Base-by-base conservation (phyloP, 2,113 vertebrate genomes). In the Syngnathoides biaculeatus region DNA sequence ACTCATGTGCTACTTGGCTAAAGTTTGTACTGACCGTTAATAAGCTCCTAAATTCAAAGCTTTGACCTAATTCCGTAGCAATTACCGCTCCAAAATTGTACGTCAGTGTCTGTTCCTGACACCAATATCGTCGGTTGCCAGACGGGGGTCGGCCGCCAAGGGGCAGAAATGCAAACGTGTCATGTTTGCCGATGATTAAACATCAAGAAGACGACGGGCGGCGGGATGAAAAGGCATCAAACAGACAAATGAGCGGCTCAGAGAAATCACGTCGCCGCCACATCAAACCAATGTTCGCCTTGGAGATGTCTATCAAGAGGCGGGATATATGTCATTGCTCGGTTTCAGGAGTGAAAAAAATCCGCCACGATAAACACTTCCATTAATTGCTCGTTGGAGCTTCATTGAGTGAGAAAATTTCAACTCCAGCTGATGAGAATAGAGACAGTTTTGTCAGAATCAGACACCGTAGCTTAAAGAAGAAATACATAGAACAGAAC, bases 241-340 rank as follows among this genome's bases (percentile, higher is more conserved):
- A 38, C 45, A 50, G 45, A 65, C 63, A 64, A 48, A 64, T n/a
- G 45, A 64, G 63, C 63, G 27, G 43, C 62, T 64, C 20, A 1
- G 39, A 61, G 22, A 61, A 61, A 61, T 61, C 45, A 50, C 63
- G 19, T 65, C 19, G 20, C 27, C 5, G 45, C 45, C 47, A 30
- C 47, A 65, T 65, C 47, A 65, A 65, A 52, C 47, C 39, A 50
- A 2, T 8, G 43, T 30, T 64, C 24, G 62, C 42, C 62, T 64
- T 48, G 45, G 45, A 64, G 62, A 64, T 65, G 45, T 48, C 45
- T 50, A 65, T 65, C 63, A 35, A 65, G 26, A 50, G 45, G 26
- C 24, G 58, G 20, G 45, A 48, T 65, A 13, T 7, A 50, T 64
- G 62, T 48, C 43, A 30, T 42, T 39, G 20, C 35, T n/a, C 38